Conservation (phyloP, 2,113 vertebrate genomes). For the Recurvirostra avosetta region DNA sequence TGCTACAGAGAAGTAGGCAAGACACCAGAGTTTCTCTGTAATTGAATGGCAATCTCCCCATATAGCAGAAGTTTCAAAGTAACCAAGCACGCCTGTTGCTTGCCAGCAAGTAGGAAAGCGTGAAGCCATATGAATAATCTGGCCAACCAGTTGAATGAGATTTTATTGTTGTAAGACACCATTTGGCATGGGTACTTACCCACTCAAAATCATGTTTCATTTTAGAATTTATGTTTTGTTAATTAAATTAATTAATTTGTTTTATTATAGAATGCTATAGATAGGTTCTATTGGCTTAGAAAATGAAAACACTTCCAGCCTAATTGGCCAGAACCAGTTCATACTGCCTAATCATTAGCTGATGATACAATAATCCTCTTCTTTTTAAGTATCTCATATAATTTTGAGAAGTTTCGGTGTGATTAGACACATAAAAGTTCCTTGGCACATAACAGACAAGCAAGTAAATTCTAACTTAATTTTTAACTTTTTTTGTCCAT, state of each 20-base stretch:
- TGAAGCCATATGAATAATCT: background rate
- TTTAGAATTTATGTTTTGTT: background rate
- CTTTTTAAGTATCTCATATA: background rate
- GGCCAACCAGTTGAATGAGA: background rate
- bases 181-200: background rate
- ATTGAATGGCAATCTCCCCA: background rate
- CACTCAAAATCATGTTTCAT: background rate
- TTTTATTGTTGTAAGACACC: background rate
- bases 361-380: background rate
- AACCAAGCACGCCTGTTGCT: background rate
- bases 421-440: background rate
- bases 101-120: background rate
- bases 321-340: slow-evolving; percentile 19
- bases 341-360: background rate
- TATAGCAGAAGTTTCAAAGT: background rate
- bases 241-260: slow-evolving; percentile 24
- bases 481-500: background rate
- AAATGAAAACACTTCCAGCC: background rate
- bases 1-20: background rate
- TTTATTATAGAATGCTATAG: background rate
- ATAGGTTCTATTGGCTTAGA: background rate
- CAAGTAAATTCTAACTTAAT: background rate
- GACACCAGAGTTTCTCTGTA: background rate
- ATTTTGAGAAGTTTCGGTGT: background rate
- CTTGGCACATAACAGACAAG: background rate